Conservation (phyloP, 2,797 vertebrate species). For the Spizella passerina region DNA sequence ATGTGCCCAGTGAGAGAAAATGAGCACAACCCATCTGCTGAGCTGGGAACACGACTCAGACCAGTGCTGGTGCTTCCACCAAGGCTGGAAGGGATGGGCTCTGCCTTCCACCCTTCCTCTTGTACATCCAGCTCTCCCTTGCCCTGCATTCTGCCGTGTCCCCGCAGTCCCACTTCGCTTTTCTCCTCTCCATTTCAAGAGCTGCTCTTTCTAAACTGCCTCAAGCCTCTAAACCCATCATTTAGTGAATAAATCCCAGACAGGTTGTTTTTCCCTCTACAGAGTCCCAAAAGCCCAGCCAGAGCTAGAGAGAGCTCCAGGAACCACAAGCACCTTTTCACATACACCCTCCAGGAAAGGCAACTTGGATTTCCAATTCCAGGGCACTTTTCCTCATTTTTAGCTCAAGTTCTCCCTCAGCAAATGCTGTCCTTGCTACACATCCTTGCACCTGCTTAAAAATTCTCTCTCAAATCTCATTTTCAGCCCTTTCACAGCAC, state of each 20-base stretch:
- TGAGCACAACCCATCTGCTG: neutral
- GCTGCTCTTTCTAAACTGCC: neutral
- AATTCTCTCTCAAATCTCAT: constrained; percentile 11
- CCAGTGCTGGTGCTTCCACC: neutral
- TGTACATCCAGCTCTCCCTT: neutral
- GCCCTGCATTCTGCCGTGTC: neutral
- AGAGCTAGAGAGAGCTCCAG: neutral
- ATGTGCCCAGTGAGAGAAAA: neutral
- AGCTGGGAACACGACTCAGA: neutral
- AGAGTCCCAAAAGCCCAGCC: neutral
- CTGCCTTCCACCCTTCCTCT: neutral
- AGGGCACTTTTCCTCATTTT: neutral
- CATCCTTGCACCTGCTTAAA: neutral
- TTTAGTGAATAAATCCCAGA: neutral
- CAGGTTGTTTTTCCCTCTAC: neutral
- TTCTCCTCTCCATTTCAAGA: neutral
- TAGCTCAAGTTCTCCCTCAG: neutral
- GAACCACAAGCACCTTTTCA: neutral
- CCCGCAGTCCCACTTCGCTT: neutral
- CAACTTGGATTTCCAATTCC: neutral
- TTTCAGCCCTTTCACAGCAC: neutral
- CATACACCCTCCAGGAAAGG: neutral
- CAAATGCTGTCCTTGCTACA: neutral
- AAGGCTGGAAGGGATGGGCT: neutral
- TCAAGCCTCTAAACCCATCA: neutral